phyloP scores from a whole-genome alignment of 2,888 invertebrate genomes.

The Chesias legatella region DNA sequence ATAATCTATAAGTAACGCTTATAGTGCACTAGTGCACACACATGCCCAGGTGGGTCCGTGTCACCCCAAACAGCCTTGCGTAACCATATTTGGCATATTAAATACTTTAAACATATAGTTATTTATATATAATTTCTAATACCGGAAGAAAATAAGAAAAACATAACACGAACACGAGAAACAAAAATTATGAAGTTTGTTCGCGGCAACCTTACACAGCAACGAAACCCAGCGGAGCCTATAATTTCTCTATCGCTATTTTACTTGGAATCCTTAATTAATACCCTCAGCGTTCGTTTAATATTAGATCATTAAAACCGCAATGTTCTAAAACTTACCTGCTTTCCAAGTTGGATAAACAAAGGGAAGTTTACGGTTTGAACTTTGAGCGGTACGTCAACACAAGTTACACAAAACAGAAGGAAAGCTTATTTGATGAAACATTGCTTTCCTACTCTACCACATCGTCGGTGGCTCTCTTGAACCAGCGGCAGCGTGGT shows the following conservation, averaged over 20 bases:
- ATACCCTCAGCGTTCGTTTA: conserved; percentile 74
- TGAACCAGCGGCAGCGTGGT: no score
- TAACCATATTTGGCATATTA: no score
- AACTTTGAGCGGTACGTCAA: conserved; percentile 62
- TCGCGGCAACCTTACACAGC: conserved; percentile 18
- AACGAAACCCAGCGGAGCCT: conserved; percentile 36
- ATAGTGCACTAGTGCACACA: no score
- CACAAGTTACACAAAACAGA: background rate
- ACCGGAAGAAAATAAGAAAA: no score
- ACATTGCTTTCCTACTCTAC: no score
- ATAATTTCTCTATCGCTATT: conserved; percentile 64
- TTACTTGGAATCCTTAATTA: conserved; percentile 74
- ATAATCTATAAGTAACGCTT: no score
- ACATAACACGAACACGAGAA: conserved; percentile 6
- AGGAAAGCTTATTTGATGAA: no score
- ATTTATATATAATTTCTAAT: no score
- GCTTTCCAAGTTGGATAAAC: conserved; percentile 75
- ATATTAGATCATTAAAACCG: conserved; percentile 80
- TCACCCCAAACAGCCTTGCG: no score
- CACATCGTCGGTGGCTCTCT: no score
- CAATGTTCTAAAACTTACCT: conserved; percentile 78
- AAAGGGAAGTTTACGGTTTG: conserved; percentile 68
- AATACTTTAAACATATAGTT: no score
- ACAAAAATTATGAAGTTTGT: conserved; percentile 12
- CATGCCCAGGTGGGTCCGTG: no score